Percentiles rank a stretch among this genome's conserved stretches.
These are phyloP conservation scores for Bombus turneri DNA, from an alignment of 1,140 invertebrate genomes.

Conservation along the genomic window DNA sequence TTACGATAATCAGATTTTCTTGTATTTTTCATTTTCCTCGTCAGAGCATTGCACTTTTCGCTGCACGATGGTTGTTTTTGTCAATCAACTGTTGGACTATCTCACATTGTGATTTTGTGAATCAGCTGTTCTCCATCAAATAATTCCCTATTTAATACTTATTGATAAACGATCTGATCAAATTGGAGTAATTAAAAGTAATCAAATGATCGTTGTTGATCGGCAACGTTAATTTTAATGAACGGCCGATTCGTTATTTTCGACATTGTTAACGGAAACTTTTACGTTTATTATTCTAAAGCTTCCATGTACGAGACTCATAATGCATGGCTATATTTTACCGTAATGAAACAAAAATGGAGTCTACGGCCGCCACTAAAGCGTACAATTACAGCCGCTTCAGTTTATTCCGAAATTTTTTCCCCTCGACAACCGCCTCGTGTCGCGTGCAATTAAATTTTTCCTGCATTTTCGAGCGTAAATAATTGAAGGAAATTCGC, in stretches of 20 bases:
- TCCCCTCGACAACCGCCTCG: neutral
- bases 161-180: too few relatives aligned
- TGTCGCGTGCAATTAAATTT: conserved; percentile 32
- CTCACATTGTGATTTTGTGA: too few relatives aligned
- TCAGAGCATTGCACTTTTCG: too few relatives aligned
- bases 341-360: conserved; percentile 30
- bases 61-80: too few relatives aligned
- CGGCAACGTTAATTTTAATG: conserved; percentile 23
- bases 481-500: conserved; percentile 12
- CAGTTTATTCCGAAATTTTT: conserved; percentile 26
- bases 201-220: neutral
- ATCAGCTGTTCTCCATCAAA: too few relatives aligned
- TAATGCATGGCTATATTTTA: conserved; percentile 8
- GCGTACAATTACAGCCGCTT: conserved; percentile 30
- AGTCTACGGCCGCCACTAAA: neutral
- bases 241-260: conserved; percentile 7
- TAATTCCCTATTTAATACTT: too few relatives aligned
- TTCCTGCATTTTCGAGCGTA: conserved; percentile 6
- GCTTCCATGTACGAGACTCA: neutral
- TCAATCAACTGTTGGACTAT: too few relatives aligned
- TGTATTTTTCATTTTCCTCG: too few relatives aligned
- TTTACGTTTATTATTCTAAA: conserved; percentile 17
- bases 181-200: neutral
- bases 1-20: too few relatives aligned
- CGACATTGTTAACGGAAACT: neutral